Percentiles rank a stretch among this genome's conserved stretches.
phyloP scores from a whole-genome alignment of 2,113 vertebrate species.

The Nannobrachium achirus region DNA sequence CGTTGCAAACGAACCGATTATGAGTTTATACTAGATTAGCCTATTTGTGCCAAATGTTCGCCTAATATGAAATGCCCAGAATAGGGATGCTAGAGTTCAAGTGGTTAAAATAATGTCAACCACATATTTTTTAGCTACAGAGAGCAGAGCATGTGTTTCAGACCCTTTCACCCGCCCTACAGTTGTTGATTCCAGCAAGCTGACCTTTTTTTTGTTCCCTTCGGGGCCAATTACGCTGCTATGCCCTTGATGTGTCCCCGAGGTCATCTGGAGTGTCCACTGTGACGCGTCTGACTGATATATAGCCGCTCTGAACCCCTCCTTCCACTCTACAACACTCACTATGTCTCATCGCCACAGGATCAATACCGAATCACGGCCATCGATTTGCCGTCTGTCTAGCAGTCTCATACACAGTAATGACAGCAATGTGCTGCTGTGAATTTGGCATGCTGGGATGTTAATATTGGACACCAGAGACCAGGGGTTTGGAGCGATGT shows the following conservation, averaged over 20 bases:
- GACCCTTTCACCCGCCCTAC: neutral
- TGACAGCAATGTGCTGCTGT: neutral
- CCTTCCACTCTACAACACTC: neutral
- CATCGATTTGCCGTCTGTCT: neutral
- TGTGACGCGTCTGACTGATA: neutral
- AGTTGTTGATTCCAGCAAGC: slow-evolving; percentile 5
- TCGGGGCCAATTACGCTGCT: slow-evolving; percentile 6
- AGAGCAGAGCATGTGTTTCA: neutral
- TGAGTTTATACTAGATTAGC: too few species aligned
- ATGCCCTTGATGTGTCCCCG: neutral
- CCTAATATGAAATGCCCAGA: too few species aligned
- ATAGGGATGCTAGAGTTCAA: too few species aligned
- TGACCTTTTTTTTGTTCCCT: slow-evolving; percentile 1
- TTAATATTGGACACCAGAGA: neutral
- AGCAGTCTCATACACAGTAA: neutral
- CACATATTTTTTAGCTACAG: slow-evolving; percentile 7
- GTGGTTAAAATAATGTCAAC: neutral
- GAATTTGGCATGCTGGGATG: neutral
- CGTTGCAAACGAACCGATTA: too few species aligned
- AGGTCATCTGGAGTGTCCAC: slow-evolving; percentile 10
- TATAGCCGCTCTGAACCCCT: neutral
- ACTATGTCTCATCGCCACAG: neutral
- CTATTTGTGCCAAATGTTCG: too few species aligned
- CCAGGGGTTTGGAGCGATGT: neutral
- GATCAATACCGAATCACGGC: slow-evolving; percentile 23